Conservation (phyloP, 92 coral and sea anemone genomes). For the Palythoa grandiflora region DNA sequence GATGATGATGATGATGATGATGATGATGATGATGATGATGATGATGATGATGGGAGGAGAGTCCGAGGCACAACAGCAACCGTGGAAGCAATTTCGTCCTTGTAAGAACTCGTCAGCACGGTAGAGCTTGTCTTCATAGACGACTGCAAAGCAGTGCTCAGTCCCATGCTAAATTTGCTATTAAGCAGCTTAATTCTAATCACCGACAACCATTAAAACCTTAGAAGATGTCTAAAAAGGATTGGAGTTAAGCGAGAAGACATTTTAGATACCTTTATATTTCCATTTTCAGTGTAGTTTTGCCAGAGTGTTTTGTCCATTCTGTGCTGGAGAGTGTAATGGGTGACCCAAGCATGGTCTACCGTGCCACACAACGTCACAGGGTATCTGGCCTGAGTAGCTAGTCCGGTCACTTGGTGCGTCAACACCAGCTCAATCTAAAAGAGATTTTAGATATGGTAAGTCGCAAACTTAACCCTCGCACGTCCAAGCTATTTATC, state of each 20-base stretch:
- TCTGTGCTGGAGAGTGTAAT: conserved; percentile 28
- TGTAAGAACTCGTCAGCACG: no score
- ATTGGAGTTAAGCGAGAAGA: background rate
- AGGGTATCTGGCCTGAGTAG: conserved; percentile 33
- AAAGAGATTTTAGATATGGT: background rate
- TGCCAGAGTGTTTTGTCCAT: background rate
- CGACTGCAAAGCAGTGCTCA: no score
- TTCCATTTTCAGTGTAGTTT: conserved; percentile 24
- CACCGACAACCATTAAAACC: background rate
- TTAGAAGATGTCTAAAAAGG: background rate
- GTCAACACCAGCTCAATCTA: conserved; percentile 8
- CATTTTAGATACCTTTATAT: conserved; percentile 6
- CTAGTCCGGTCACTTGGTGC: conserved; percentile 28
- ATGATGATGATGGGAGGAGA: no score
- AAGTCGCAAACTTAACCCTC: background rate
- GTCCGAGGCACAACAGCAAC: no score
- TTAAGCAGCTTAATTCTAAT: no score
- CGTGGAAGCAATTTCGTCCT: no score
- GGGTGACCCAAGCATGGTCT: conserved; percentile 35
- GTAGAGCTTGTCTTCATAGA: no score
- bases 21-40: no score
- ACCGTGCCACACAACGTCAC: conserved; percentile 16
- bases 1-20: no score
- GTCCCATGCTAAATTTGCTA: no score
- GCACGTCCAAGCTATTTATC: no score